Base-by-base conservation (phyloP, 1,140 invertebrate species). In the Eciton burchellii region DNA sequence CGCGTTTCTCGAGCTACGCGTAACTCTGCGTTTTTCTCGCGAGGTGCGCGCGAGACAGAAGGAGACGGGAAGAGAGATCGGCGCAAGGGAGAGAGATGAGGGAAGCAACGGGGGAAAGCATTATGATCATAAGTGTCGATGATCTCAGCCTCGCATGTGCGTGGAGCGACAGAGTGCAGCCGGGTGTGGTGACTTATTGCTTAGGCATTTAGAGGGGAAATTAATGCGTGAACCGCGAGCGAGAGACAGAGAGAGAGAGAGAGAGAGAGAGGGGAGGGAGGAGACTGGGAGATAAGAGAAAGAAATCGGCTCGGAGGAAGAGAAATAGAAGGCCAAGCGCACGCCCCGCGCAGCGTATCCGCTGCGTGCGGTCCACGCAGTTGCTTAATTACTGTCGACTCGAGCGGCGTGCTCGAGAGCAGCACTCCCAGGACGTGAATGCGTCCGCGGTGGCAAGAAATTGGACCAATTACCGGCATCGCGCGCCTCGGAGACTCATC, bases 91-190 rank as follows among this genome's bases (percentile, higher is more conserved):
- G 24, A 21, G 43, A 84, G 63, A 82, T 63, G 57, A 47, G 24
- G 0, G 14, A n/a, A 73, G 65, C 43, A 54, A 81, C 66, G 41
- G 14, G 52, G 72, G 45, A 84, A 84, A 70, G 43, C 79, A 60
- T 82, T 49, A 24, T 81, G 47, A 59, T 41, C 60, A 16, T 41
- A 72, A 71, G 74, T 84, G 74, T 86, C 87, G 82, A 89, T 90
- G 88, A 89, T 90, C 88, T 90, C 87, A 87, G 26, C 68, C 62
- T 83, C 54, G 70, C 70, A 59, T 65, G 57, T 68, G 65, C 83
- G 52, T 81, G 59, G 70, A 65, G 71, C 70, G 56, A 35, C 35
- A 35, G 47, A 45, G 9, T 29, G 21, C 43, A 72, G 45, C 49
- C 43, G 72, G 16, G 29, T 29, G 43, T 19, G 21, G 29, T 88